A percentile compares a stretch with the other conserved stretches of the same genome.
phyloP scores from a whole-genome alignment of 2,113 vertebrate genomes.

The Hyaena hyaena region DNA sequence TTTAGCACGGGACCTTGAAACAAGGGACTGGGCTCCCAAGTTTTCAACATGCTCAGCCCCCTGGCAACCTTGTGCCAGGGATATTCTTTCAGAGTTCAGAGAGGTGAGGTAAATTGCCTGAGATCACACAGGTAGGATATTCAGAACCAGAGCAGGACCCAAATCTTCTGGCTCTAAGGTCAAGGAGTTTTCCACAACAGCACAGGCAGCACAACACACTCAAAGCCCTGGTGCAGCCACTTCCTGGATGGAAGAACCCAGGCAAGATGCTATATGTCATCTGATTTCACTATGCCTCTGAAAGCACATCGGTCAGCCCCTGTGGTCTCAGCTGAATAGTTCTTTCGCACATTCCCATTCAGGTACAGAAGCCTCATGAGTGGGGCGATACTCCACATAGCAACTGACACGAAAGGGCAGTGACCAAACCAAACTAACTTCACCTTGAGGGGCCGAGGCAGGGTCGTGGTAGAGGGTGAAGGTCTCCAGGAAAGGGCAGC shows the following conservation, averaged over 20 bases:
- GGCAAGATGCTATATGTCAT: not conserved
- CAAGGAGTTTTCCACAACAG: not conserved
- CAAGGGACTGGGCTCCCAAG: not conserved
- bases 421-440: too few relatives aligned
- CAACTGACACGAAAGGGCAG: not conserved
- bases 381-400: not conserved
- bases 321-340: not conserved
- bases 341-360: not conserved
- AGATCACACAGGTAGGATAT: not conserved
- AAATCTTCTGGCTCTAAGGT: not conserved
- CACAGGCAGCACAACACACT: not conserved
- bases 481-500: not conserved
- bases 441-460: not conserved
- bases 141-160: not conserved
- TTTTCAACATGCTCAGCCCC: not conserved
- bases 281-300: not conserved
- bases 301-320: not conserved
- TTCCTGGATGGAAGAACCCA: not conserved
- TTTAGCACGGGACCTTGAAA: slow-evolving; percentile 74
- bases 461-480: not conserved
- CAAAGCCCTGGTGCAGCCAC: not conserved
- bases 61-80: not conserved
- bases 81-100: not conserved
- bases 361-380: not conserved
- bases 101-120: not conserved